Conservation (phyloP, 1,140 invertebrate genomes). For the Uloborus diversus region DNA sequence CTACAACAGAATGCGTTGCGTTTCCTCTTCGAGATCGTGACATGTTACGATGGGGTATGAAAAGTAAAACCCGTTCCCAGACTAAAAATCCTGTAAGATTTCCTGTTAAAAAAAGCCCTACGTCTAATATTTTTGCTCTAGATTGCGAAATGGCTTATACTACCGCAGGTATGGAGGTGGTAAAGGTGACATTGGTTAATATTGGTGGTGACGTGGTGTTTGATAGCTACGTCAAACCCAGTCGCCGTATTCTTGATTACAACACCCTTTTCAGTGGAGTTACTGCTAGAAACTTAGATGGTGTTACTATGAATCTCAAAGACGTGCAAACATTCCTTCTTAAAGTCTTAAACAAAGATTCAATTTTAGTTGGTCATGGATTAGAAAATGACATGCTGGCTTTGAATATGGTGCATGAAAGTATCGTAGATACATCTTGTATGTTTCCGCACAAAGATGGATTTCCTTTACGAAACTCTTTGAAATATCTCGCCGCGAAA, state of each 20-base stretch:
- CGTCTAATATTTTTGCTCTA: conserved; percentile 78
- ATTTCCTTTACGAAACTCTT: conserved; percentile 86
- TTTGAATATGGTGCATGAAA: conserved; percentile 88
- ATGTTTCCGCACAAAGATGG: conserved; percentile 95
- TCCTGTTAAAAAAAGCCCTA: no score
- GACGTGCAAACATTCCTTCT: conserved; percentile 91
- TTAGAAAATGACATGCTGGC: conserved; percentile 96
- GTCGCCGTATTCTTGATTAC: conserved; percentile 83
- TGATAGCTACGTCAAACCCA: conserved; percentile 81
- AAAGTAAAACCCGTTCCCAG: no score
- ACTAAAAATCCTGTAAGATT: no score
- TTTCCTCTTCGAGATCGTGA: no score
- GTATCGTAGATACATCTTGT: conserved; percentile 93
- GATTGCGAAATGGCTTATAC: conserved; percentile 89
- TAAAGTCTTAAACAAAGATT: conserved; percentile 86
- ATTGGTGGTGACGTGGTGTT: conserved; percentile 83
- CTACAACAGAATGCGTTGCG: no score
- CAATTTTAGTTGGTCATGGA: conserved; percentile 95
- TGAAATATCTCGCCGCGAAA: conserved; percentile 87
- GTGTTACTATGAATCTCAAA: conserved; percentile 76
- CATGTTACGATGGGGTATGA: no score
- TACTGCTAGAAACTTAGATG: conserved; percentile 75
- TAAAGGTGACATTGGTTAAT: conserved; percentile 75
- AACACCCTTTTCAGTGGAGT: conserved; percentile 91
- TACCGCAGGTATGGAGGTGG: conserved; percentile 86